These are phyloP conservation scores for Eubasilissa splendida DNA, from an alignment of 2,888 invertebrate genomes.

Conservation along the genomic window DNA sequence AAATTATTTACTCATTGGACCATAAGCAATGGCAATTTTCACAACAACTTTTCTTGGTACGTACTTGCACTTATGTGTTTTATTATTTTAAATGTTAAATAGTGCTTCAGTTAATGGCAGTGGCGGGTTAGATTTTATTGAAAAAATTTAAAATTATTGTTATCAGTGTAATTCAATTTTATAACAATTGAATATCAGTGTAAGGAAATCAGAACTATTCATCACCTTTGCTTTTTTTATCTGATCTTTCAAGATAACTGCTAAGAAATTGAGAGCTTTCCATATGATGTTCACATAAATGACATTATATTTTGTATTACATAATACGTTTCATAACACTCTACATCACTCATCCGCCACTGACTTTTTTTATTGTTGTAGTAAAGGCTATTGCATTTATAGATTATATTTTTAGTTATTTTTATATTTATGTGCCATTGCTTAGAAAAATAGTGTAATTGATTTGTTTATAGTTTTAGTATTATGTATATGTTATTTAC, in stretches of 20 bases:
- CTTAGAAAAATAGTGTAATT: background rate
- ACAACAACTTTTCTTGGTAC: slow-evolving; percentile 33
- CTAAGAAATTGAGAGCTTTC: too few species aligned
- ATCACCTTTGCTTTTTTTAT: too few species aligned
- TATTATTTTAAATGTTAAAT: slow-evolving; percentile 14
- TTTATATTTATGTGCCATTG: background rate
- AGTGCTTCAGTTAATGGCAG: slow-evolving; percentile 12
- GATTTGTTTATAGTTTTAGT: too few species aligned
- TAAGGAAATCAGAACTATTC: too few species aligned
- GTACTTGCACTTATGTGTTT: slow-evolving; percentile 28
- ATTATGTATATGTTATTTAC: too few species aligned
- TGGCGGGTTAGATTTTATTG: background rate
- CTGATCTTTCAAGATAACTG: too few species aligned
- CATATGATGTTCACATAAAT: too few species aligned
- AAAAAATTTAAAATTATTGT: background rate
- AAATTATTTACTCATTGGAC: slow-evolving; percentile 16
- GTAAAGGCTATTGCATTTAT: slow-evolving; percentile 5
- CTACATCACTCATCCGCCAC: background rate
- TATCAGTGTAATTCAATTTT: background rate
- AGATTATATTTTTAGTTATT: background rate
- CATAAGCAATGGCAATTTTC: slow-evolving; percentile 41
- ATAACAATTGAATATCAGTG: too few species aligned
- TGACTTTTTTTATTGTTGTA: background rate
- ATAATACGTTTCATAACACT: too few species aligned
- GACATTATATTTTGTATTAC: too few species aligned